Evolutionary conservation across 2,888 invertebrate genomes (phyloP).

Genomic region (Ptilodon capucinus): DNA sequence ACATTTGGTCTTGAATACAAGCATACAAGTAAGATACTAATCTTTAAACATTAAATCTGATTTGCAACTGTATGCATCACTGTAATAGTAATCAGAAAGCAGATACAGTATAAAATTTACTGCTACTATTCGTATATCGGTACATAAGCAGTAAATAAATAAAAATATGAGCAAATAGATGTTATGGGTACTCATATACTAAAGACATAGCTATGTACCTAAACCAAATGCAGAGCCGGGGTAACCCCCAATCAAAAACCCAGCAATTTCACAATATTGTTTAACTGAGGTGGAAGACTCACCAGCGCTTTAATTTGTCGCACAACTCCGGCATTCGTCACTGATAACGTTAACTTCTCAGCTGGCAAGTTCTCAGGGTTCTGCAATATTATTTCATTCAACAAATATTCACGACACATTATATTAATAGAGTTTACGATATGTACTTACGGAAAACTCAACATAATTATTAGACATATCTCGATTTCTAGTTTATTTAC

Average conservation of each 20-base stretch:
- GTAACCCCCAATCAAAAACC: not conserved
- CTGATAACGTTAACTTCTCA: constrained; percentile 67
- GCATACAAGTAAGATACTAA: not conserved
- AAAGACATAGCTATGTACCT: not conserved
- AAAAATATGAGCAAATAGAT: not conserved
- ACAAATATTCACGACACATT: constrained; percentile 1
- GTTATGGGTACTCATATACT: not conserved
- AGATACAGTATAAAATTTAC: too few relatives aligned
- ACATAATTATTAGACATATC: constrained; percentile 37
- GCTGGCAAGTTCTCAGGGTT: constrained; percentile 83
- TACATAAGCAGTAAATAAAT: too few relatives aligned
- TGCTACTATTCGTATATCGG: too few relatives aligned
- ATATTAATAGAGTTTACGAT: not conserved
- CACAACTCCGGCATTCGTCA: constrained; percentile 78
- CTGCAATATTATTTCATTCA: constrained; percentile 53
- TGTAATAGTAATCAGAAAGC: too few relatives aligned
- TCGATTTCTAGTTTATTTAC: constrained; percentile 1
- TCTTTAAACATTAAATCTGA: not conserved
- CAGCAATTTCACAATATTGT: not conserved
- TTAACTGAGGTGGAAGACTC: constrained; percentile 38
- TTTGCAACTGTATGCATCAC: too few relatives aligned
- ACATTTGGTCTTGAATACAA: not conserved
- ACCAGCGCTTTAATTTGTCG: constrained; percentile 85
- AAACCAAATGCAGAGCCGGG: not conserved
- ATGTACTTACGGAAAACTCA: constrained; percentile 46